Evolutionary conservation across 2,797 vertebrate species (phyloP), one percentile per base, ranked within the genome.

Genomic region (Ispidina picta): DNA sequence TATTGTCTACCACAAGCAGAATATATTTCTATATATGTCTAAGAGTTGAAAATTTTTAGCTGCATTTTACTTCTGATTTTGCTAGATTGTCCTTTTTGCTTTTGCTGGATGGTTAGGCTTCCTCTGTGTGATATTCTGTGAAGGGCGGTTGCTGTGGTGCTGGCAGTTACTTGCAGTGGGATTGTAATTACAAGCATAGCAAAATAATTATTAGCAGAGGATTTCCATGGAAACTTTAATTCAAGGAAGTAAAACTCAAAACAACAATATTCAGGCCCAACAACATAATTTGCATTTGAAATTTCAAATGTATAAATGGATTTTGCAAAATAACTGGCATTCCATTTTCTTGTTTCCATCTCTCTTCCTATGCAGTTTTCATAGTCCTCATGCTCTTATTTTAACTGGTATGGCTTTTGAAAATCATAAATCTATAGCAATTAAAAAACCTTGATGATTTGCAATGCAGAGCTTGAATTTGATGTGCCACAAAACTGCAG

Each of bases 191-290:
- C 75, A 95, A 95, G 94, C 93, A 96, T 79, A 95, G 94, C 83
- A 95, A 89, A 94, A 89, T 96, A 95, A 96, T 96, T 94, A 96
- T 96, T 96, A 95, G 83, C 93, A 97, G 96, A 94, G 80, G 58
- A 85, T 93, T 93, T 93, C 96, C 93, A 86, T 90, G 94, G 91
- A 91, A 95, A 97, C 92, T 87, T 94, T 91, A 90, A 77, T 86
- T 86, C 63, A 84, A 63, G 72, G 75, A 91, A 92, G 79, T 39
- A 94, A 90, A 90, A 82, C 43, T 78, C 59, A 86, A 72, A 87
- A 82, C 70, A 95, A 64, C 64, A 88, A 86, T 77, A 86, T 79
- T 52, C 72, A 83, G 56, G 60, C 83, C 55, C 82, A 81, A 80
- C 71, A 92, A 68, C 35, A 28, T 76, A 29, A 75, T 90, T 88